Percentiles rank a stretch among this genome's conserved stretches.
Evolutionary conservation across 2,888 invertebrate genomes (phyloP).

Genomic region (Acholoe squamosa): DNA sequence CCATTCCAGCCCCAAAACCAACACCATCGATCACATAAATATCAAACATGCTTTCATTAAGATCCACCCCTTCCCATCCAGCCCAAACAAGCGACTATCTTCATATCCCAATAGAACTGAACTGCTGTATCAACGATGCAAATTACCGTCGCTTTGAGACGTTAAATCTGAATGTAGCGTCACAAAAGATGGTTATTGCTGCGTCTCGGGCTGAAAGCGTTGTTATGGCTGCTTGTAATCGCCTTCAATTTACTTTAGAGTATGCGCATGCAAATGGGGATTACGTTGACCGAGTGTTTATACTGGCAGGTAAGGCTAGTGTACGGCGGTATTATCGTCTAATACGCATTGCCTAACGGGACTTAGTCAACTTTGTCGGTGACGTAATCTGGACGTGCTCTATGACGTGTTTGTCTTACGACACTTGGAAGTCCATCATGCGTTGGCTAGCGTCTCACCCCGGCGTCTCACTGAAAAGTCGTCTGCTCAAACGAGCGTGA

Average conservation of each 20-base stretch:
- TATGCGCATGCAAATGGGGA: neutral
- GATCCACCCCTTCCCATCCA: neutral
- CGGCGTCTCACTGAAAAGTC: neutral
- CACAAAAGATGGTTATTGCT: neutral
- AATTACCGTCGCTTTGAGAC: neutral
- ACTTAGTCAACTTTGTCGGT: neutral
- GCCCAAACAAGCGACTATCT: neutral
- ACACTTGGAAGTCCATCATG: neutral
- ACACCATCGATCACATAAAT: slow-evolving; percentile 1
- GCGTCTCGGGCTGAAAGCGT: neutral
- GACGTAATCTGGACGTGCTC: slow-evolving; percentile 20
- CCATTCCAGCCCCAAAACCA: neutral
- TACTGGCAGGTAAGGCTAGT: neutral
- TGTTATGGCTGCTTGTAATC: neutral
- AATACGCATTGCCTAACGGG: neutral
- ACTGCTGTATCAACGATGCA: neutral
- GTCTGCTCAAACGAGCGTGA: neutral
- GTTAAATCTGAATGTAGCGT: neutral
- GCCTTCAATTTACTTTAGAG: slow-evolving; percentile 9
- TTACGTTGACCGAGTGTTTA: neutral
- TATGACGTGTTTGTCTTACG: neutral
- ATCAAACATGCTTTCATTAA: neutral
- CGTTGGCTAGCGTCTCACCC: neutral
- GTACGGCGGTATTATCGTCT: neutral
- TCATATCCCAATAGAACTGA: neutral